A percentile compares a stretch with the other conserved stretches of the same genome.
These are phyloP conservation scores for Hofmannophila pseudospretella DNA, from an alignment of 2,888 invertebrate species.

Conservation along the genomic window DNA sequence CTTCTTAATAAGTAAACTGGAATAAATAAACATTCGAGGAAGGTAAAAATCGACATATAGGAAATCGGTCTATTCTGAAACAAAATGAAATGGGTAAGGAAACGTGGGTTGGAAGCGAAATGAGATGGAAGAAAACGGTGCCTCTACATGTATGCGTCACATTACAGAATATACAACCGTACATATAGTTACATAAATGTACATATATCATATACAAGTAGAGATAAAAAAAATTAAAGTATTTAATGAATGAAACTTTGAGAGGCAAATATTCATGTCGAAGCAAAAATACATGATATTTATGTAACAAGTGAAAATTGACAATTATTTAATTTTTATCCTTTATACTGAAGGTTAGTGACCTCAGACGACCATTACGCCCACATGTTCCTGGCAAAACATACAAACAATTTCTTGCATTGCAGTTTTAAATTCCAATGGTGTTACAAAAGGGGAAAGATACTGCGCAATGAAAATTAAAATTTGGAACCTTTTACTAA, in stretches of 20 bases:
- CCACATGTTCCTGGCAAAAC: neutral
- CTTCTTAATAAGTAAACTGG: neutral
- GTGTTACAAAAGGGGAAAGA: neutral
- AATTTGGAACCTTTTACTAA: neutral
- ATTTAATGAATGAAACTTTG: too few relatives aligned
- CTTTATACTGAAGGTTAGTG: too few relatives aligned
- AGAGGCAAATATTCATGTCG: too few relatives aligned
- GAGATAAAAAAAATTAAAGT: too few relatives aligned
- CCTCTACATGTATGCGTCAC: slow-evolving; percentile 1
- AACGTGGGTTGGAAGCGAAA: slow-evolving; percentile 10
- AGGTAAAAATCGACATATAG: slow-evolving; percentile 1
- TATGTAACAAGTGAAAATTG: too few relatives aligned
- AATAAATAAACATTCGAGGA: slow-evolving; percentile 1
- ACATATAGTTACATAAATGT: neutral
- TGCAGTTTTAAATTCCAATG: neutral
- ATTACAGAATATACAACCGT: neutral
- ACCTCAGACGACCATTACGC: neutral
- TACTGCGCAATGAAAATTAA: neutral
- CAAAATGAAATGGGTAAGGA: slow-evolving; percentile 13
- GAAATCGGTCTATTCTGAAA: slow-evolving; percentile 9
- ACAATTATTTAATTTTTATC: too few relatives aligned
- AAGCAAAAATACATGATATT: too few relatives aligned
- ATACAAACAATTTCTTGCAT: neutral
- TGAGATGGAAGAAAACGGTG: neutral
- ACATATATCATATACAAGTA: neutral